Conservation (phyloP, 2,888 invertebrate genomes). For the Mythimna pallens region DNA sequence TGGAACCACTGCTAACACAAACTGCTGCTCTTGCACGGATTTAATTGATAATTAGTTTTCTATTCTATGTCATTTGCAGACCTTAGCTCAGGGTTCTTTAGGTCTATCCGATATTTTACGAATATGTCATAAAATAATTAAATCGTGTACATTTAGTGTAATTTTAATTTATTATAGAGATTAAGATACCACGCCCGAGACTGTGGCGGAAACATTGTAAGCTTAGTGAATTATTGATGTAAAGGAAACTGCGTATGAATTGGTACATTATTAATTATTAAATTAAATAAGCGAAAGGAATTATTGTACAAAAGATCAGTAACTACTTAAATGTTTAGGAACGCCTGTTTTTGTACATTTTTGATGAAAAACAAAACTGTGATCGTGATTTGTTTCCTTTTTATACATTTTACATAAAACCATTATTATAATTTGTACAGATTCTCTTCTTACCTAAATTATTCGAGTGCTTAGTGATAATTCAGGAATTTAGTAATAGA, state of each 20-base stretch:
- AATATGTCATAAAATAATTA: conserved; percentile 9
- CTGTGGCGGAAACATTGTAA: conserved; percentile 41
- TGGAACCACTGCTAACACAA: neutral
- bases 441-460: conserved; percentile 44
- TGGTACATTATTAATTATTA: conserved; percentile 36
- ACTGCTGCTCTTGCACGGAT: neutral
- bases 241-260: conserved; percentile 53
- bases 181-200: conserved; percentile 44
- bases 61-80: conserved; percentile 6
- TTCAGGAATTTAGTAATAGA: conserved; percentile 64
- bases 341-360: conserved; percentile 44
- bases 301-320: conserved; percentile 65
- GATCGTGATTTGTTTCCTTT: conserved; percentile 62
- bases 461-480: conserved; percentile 59
- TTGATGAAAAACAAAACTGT: conserved; percentile 64
- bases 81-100: conserved; percentile 4
- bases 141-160: conserved; percentile 4
- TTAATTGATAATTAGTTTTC: neutral
- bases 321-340: conserved; percentile 39
- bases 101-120: conserved; percentile 5
- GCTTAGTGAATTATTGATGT: conserved; percentile 20
- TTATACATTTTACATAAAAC: conserved; percentile 52
- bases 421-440: conserved; percentile 38
- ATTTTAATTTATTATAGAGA: conserved; percentile 11
- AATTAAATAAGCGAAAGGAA: conserved; percentile 47